Base-by-base conservation (phyloP, 1,140 invertebrate genomes). In the Heterodera schachtii region DNA sequence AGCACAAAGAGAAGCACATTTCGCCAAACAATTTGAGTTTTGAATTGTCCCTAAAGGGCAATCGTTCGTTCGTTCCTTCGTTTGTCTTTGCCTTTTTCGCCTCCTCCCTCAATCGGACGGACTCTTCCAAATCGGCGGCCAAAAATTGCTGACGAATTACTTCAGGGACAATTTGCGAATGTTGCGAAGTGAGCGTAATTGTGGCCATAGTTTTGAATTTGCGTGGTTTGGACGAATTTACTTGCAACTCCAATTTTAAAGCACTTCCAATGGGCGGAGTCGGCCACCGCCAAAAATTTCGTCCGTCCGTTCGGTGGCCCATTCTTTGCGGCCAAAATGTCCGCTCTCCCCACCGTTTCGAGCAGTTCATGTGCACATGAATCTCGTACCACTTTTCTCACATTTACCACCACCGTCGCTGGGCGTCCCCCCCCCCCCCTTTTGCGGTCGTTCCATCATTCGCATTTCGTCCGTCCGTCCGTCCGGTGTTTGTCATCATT, bases 1-100 rank as follows among this genome's bases (percentile, higher is more conserved):
- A 93, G 93, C 8, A 91, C 87, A 90, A 98, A 97, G 0, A 95
- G 90, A 7, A 94, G 91, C 11, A 98, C 95, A 90, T 98, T 98
- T 86, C 94, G 93, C 96, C 96, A 98, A 0, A 98, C 96, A 46
- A 96, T 93, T 86, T 94, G 87, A 57, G 92, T 91, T 84, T 92
- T 88, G 69, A 87, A 88, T 5, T 80, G 76, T 86, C 76, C 79
- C 82, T 19, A 85, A 84, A 85, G 8, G 9, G 52, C 16, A 83
- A 44, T 77, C 47, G 9, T 19, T 79, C 41, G 7, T 49, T 66
- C 7, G 21, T 78, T 64, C 73, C 8, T n/a, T 57, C 13, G 1
- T 44, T 75, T 46, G 75, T 31, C 31, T 31, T 44, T 41, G 87
- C 84, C 77, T 81, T 84, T 75, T 89, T 84, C 4, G 86, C 79